These are phyloP conservation scores for Sarcophaga rosellei DNA, from an alignment of 2,888 invertebrate species.

Conservation along the genomic window DNA sequence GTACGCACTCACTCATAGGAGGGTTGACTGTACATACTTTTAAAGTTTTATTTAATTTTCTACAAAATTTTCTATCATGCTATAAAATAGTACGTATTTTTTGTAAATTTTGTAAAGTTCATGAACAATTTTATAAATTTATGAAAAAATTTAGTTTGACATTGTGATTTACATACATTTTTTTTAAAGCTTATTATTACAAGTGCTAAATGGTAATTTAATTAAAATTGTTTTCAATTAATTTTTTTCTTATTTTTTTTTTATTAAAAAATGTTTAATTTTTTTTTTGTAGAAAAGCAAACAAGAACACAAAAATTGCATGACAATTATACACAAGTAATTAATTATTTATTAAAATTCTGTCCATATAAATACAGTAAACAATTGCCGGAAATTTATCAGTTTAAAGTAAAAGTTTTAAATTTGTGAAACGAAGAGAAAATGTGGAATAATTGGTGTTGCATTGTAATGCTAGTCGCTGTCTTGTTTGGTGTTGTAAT, in stretches of 20 bases:
- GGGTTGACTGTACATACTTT: too few relatives aligned
- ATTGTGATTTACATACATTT: too few relatives aligned
- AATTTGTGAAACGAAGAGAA: not conserved
- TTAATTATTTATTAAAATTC: not conserved
- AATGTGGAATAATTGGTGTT: not conserved
- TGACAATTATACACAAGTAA: constrained; percentile 15
- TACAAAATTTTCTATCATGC: too few relatives aligned
- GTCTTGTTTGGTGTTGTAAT: not conserved
- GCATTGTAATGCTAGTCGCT: not conserved
- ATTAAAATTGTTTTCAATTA: not conserved
- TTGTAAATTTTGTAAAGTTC: too few relatives aligned
- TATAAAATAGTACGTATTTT: too few relatives aligned
- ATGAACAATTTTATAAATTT: too few relatives aligned
- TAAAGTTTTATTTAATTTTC: too few relatives aligned
- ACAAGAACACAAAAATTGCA: constrained; percentile 47
- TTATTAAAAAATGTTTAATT: not conserved
- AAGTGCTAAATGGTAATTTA: constrained; percentile 10
- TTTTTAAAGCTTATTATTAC: constrained; percentile 1
- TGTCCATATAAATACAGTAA: constrained; percentile 28
- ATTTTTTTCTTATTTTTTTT: not conserved
- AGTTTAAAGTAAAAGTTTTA: not conserved
- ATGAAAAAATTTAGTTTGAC: too few relatives aligned
- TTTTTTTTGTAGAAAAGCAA: not conserved
- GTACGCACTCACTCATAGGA: too few relatives aligned
- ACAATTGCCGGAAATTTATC: not conserved